phyloP scores from a whole-genome alignment of 2,888 invertebrate species.

The Pterobdella sp. region DNA sequence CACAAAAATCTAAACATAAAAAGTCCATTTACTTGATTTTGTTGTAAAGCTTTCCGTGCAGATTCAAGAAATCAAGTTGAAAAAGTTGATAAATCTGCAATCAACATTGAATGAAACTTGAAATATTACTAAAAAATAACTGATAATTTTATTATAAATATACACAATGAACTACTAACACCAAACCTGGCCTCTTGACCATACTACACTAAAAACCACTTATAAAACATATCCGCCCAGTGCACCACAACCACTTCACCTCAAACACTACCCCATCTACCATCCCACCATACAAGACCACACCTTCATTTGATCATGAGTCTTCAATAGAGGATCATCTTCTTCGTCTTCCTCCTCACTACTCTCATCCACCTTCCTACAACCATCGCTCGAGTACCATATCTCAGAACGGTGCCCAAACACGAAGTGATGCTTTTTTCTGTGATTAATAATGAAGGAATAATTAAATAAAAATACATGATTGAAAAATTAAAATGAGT shows the following conservation, averaged over 20 bases:
- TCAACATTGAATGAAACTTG: no score
- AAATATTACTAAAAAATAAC: no score
- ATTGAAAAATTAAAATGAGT: no score
- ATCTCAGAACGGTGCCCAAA: slow-evolving; percentile 4
- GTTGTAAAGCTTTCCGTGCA: slow-evolving; percentile 13
- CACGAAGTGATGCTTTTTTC: slow-evolving; percentile 1
- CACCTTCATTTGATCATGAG: not conserved
- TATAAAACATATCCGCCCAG: not conserved
- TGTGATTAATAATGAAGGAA: not conserved
- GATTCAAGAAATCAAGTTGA: slow-evolving; percentile 3
- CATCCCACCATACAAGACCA: not conserved
- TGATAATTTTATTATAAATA: no score
- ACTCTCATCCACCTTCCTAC: slow-evolving; percentile 2
- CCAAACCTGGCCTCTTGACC: not conserved
- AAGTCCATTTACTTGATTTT: not conserved
- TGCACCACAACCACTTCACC: no score
- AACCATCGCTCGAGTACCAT: not conserved
- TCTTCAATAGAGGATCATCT: not conserved
- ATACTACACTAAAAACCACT: not conserved
- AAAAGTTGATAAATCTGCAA: not conserved
- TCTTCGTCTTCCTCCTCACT: slow-evolving; percentile 9
- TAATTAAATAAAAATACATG: no score
- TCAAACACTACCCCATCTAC: not conserved
- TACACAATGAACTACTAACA: not conserved
- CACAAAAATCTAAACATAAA: no score